Evolutionary conservation across 92 coral and sea anemone genomes (phyloP).

Genomic region (Desmophyllum pertusum): DNA sequence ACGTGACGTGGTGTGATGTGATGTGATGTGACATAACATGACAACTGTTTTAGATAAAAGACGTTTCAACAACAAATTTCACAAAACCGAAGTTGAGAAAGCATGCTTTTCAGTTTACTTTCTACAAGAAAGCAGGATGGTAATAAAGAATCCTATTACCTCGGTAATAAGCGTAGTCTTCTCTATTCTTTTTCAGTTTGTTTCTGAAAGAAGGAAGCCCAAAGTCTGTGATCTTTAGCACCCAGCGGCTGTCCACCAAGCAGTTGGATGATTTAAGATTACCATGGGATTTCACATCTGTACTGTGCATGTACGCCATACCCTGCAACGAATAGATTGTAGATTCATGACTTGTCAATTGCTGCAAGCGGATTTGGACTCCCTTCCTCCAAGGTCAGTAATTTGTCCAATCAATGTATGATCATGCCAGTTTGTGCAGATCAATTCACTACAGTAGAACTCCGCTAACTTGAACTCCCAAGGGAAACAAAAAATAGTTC

Average conservation of each 20-base stretch:
- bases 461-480: no score
- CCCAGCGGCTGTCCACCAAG: slow-evolving; percentile 98
- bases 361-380: no score
- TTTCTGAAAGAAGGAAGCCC: slow-evolving; percentile 91
- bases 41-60: no score
- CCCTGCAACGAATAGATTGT: slow-evolving; percentile 59
- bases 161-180: slow-evolving; percentile 86
- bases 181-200: slow-evolving; percentile 75
- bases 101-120: background rate
- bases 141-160: slow-evolving; percentile 47
- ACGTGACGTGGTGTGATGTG: background rate
- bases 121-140: background rate
- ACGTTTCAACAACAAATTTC: no score
- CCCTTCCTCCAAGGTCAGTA: no score
- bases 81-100: background rate
- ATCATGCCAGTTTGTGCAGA: no score
- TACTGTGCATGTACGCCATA: slow-evolving; percentile 91
- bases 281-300: slow-evolving; percentile 92
- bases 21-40: background rate
- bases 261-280: slow-evolving; percentile 95
- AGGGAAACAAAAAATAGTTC: no score
- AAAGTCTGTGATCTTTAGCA: slow-evolving; percentile 91
- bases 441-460: no score
- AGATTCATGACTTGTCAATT: background rate
- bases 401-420: no score